These are phyloP conservation scores for Gallinago undulata DNA, from an alignment of 2,113 vertebrate genomes.

Conservation along the genomic window DNA sequence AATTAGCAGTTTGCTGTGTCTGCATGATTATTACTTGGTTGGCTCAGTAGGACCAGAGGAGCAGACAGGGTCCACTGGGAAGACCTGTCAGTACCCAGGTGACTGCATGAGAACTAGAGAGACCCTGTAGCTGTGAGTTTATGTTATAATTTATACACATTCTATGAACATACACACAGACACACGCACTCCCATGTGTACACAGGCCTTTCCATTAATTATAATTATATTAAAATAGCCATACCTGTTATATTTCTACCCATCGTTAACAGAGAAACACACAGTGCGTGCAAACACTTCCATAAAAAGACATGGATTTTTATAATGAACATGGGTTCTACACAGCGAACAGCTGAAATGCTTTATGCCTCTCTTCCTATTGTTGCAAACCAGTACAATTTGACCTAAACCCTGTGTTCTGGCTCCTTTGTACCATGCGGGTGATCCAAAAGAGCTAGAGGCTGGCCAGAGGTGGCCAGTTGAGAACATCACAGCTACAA, in stretches of 20 bases:
- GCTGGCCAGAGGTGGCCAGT: not conserved
- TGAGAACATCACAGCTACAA: not conserved
- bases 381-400: constrained; percentile 67
- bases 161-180: not conserved
- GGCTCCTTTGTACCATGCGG: not conserved
- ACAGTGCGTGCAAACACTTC: not conserved
- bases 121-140: not conserved
- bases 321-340: not conserved
- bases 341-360: constrained; percentile 58
- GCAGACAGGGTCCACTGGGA: not conserved
- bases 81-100: not conserved
- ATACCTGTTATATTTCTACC: not conserved
- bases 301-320: constrained; percentile 74
- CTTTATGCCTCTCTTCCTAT: constrained; percentile 73
- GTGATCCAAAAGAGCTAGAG: not conserved
- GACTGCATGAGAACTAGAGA: not conserved
- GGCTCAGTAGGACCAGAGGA: not conserved
- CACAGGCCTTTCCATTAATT: not conserved
- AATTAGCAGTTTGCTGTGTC: not conserved
- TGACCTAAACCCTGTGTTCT: not conserved
- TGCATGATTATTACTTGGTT: not conserved
- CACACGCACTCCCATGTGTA: not conserved
- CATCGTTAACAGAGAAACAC: not conserved
- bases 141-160: not conserved
- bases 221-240: too few relatives aligned